Percentiles rank a stretch among this genome's conserved stretches.
These are phyloP conservation scores for Notolabrus celidotus DNA, from an alignment of 2,797 vertebrate species.

Conservation along the genomic window DNA sequence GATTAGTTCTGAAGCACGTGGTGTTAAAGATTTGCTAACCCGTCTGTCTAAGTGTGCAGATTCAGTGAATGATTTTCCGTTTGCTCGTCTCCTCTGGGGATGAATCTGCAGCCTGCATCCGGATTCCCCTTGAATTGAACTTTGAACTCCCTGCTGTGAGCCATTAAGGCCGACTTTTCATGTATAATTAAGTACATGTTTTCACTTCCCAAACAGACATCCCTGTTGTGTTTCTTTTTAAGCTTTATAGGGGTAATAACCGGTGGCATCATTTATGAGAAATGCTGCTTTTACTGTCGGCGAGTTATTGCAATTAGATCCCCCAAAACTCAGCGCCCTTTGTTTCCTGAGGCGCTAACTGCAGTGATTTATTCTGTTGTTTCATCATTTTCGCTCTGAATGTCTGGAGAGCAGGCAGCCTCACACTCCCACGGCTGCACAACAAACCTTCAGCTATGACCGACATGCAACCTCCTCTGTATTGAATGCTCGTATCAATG, in stretches of 20 bases:
- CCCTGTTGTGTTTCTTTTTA: constrained; percentile 47
- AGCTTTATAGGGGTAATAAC: constrained; percentile 47
- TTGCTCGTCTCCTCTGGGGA: constrained; percentile 45
- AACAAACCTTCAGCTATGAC: constrained; percentile 17
- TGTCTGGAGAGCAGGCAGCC: constrained; percentile 15
- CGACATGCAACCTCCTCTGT: constrained; percentile 8
- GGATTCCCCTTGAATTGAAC: constrained; percentile 49
- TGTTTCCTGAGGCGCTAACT: constrained; percentile 24
- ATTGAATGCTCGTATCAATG: constrained; percentile 1
- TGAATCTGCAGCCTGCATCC: constrained; percentile 40
- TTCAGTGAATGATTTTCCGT: constrained; percentile 50
- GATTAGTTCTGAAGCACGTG: too few species aligned
- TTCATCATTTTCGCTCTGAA: constrained; percentile 37
- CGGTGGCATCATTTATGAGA: constrained; percentile 50
- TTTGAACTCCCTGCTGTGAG: constrained; percentile 68
- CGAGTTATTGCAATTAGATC: constrained; percentile 60
- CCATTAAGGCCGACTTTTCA: constrained; percentile 59
- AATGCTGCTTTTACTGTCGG: constrained; percentile 33
- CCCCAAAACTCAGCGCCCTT: constrained; percentile 5
- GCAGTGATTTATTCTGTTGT: constrained; percentile 43
- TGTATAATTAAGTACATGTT: constrained; percentile 72
- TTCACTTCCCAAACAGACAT: constrained; percentile 53
- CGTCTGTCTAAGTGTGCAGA: constrained; percentile 36
- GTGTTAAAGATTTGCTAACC: too few species aligned
- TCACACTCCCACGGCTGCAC: constrained; percentile 24